Evolutionary conservation across 2,888 invertebrate genomes (phyloP).

Genomic region (Trachelus iudaicus): DNA sequence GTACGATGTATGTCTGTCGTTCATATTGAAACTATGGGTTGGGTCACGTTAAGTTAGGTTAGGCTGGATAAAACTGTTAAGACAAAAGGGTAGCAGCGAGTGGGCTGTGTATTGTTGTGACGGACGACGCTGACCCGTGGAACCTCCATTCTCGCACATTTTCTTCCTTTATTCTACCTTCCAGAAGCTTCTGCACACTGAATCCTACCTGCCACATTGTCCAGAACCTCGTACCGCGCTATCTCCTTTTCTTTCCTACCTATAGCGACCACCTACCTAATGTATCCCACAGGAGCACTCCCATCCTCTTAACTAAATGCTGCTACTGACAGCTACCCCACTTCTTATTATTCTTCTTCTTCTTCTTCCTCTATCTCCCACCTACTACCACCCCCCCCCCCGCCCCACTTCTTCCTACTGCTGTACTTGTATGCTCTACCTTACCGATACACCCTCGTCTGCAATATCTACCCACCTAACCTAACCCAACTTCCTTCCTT

Average conservation of each 20-base stretch:
- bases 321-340: conserved; percentile 47
- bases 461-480: too few relatives aligned
- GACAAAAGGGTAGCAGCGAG: conserved; percentile 8
- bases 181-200: conserved; percentile 11
- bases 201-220: conserved; percentile 18
- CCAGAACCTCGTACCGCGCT: conserved; percentile 2
- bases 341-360: conserved; percentile 19
- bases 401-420: too few relatives aligned
- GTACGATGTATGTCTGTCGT: too few relatives aligned
- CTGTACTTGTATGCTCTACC: too few relatives aligned
- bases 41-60: not conserved
- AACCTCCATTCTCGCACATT: conserved; percentile 41
- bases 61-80: not conserved
- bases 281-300: conserved; percentile 5
- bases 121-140: conserved; percentile 54
- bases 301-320: conserved; percentile 47
- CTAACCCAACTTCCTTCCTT: too few relatives aligned
- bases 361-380: too few relatives aligned
- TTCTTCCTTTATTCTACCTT: conserved; percentile 28
- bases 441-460: too few relatives aligned
- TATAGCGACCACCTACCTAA: not conserved
- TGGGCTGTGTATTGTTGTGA: conserved; percentile 53
- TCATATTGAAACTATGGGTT: conserved; percentile 1
- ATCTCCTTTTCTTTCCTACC: not conserved
- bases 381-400: too few relatives aligned